Evolutionary conservation across 1,140 invertebrate genomes (phyloP).

Genomic region (Macrotrachela quadricornifera): DNA sequence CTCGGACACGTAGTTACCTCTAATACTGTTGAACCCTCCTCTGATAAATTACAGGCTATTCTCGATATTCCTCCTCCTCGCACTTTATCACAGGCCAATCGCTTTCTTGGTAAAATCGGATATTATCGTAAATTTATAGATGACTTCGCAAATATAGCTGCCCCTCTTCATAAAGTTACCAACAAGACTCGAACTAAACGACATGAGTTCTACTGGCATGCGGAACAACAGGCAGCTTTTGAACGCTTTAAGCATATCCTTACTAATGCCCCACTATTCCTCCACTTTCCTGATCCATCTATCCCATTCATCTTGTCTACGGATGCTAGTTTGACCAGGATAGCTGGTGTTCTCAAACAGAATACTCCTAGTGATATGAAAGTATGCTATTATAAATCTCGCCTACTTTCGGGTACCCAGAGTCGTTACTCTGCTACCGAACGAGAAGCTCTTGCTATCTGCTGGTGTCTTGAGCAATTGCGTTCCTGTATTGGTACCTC

Average conservation of each 20-base stretch:
- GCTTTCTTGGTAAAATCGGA: constrained; percentile 17
- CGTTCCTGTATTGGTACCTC: too few relatives aligned
- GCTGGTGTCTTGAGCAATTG: too few relatives aligned
- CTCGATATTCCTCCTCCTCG: constrained; percentile 14
- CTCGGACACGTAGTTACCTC: constrained; percentile 15
- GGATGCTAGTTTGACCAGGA: constrained; percentile 11
- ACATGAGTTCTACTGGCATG: not conserved
- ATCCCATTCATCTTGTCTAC: constrained; percentile 11
- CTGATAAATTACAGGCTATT: constrained; percentile 15
- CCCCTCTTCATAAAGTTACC: constrained; percentile 11
- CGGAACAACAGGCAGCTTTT: constrained; percentile 9
- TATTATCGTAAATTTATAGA: constrained; percentile 17
- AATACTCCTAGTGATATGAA: constrained; percentile 6
- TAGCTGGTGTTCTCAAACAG: constrained; percentile 13
- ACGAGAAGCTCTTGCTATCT: constrained; percentile 14
- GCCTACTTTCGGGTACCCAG: constrained; percentile 6
- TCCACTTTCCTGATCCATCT: constrained; percentile 10
- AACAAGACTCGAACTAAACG: not conserved
- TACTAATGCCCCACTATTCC: constrained; percentile 1
- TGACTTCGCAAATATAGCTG: constrained; percentile 13
- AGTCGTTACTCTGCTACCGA: constrained; percentile 13
- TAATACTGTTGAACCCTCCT: constrained; percentile 13
- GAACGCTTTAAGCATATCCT: constrained; percentile 10
- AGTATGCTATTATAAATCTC: constrained; percentile 3
- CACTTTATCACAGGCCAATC: constrained; percentile 13